phyloP scores from a whole-genome alignment of 2,888 invertebrate species.

The Drosophila rubida region DNA sequence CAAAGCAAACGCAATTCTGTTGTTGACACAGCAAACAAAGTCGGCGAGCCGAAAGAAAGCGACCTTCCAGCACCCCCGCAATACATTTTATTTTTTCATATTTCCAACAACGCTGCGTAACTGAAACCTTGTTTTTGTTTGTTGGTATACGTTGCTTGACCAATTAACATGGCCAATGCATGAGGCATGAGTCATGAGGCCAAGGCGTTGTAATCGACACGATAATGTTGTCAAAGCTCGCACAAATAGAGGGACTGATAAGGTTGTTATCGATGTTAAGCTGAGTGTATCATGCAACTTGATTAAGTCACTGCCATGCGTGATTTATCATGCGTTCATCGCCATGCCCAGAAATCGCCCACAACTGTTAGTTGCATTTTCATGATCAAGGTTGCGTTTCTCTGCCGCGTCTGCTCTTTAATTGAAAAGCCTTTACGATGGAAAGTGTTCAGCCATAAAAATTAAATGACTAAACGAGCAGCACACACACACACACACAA shows the following conservation, averaged over 20 bases:
- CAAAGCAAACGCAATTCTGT: slow-evolving; percentile 24
- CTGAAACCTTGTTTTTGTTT: not conserved
- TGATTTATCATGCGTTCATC: slow-evolving; percentile 31
- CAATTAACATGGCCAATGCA: slow-evolving; percentile 16
- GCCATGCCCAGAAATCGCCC: slow-evolving; percentile 18
- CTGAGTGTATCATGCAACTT: slow-evolving; percentile 37
- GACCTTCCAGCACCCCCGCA: not conserved
- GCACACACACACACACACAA: too few relatives aligned
- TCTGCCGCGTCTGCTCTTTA: slow-evolving; percentile 33
- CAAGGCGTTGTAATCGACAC: slow-evolving; percentile 29
- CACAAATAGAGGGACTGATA: slow-evolving; percentile 31
- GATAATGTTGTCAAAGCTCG: slow-evolving; percentile 26
- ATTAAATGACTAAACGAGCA: slow-evolving; percentile 1
- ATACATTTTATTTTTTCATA: not conserved
- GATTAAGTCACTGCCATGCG: slow-evolving; percentile 58
- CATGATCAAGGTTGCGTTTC: slow-evolving; percentile 44
- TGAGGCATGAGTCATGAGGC: slow-evolving; percentile 47
- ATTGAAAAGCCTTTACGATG: slow-evolving; percentile 64
- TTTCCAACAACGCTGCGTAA: not conserved
- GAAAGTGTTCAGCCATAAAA: slow-evolving; percentile 46
- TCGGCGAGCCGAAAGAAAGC: not conserved
- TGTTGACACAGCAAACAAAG: slow-evolving; percentile 10
- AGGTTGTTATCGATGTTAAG: slow-evolving; percentile 2
- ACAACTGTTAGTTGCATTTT: slow-evolving; percentile 29
- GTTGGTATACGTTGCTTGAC: not conserved